Evolutionary conservation across 2,888 invertebrate genomes (phyloP), one percentile per base, ranked within the genome.

Genomic region (Ophion costatus): DNA sequence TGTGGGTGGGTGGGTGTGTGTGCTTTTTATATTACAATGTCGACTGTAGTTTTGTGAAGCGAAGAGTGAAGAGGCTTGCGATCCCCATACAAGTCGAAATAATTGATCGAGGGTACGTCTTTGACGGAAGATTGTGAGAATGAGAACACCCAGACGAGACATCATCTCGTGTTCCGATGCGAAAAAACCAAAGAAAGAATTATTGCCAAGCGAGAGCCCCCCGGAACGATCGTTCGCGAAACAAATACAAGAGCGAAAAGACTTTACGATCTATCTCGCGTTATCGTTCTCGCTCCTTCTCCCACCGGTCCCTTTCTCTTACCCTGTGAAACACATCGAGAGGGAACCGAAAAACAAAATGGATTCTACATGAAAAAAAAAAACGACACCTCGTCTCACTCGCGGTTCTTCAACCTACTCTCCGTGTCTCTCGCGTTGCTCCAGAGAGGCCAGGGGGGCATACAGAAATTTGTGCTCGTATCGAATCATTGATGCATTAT

Each of bases 51-150:
- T 51, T 51, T 9, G 29, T 29, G 29, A 79, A 84, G 84, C 79
- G 67, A 85, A 85, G 84, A 85, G 89, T 88, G 89, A 89, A 29
- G 29, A 88, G 88, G 89, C 89, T 90, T 90, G 91, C 90, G 88
- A 91, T 91, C 90, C 79, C 90, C 91, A 90, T 91, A 91, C 91
- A 87, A 89, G 91, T 91, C 90, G 90, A 91, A 91, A 91, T 90
- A 88, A 90, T 88, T 86, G 51, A 82, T 83, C 51, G n/a, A 20
- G 17, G 63, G 61, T 45, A 17, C 79, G 66, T 64, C 59, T 29
- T 71, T 20, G 11, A 45, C 22, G 75, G 4, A 29, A 29, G 29
- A 29, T 29, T 29, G 4, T 29, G 29, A 29, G 29, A 29, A 29
- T 29, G 29, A 29, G 29, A 29, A 29, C 29, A 29, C 29, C 29